Evolutionary conservation across 2,888 invertebrate genomes (phyloP).

Genomic region (Xestoiulus laeticollis): DNA sequence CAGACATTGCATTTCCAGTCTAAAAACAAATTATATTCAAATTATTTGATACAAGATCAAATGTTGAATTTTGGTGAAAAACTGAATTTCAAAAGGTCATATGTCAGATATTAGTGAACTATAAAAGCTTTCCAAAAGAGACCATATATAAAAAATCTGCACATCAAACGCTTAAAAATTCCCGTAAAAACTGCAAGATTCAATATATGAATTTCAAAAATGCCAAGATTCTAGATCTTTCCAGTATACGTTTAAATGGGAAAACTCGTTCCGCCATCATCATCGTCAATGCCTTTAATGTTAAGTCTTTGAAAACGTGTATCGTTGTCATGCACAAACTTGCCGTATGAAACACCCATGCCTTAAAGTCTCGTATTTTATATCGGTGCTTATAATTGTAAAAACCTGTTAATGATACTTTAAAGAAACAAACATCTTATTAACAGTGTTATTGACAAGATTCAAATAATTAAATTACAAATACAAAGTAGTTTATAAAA

Average conservation of each 20-base stretch:
- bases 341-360: neutral
- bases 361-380: conserved; percentile 1
- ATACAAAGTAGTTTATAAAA: neutral
- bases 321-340: neutral
- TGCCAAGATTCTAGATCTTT: neutral
- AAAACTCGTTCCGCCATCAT: neutral
- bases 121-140: neutral
- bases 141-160: neutral
- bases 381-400: neutral
- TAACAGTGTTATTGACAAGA: neutral
- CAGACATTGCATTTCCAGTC: no score
- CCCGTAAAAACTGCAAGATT: neutral
- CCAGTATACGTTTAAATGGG: neutral
- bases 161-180: neutral
- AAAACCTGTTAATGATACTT: neutral
- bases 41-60: neutral
- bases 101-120: neutral
- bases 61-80: neutral
- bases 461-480: neutral
- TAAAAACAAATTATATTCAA: no score
- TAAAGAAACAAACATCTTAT: conserved; percentile 1
- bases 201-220: neutral
- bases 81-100: neutral
- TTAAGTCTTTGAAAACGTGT: neutral
- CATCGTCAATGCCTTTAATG: neutral